Percentiles rank a stretch among this genome's conserved stretches.
phyloP scores from a whole-genome alignment of 2,113 vertebrate genomes.

The Zapornia atra region DNA sequence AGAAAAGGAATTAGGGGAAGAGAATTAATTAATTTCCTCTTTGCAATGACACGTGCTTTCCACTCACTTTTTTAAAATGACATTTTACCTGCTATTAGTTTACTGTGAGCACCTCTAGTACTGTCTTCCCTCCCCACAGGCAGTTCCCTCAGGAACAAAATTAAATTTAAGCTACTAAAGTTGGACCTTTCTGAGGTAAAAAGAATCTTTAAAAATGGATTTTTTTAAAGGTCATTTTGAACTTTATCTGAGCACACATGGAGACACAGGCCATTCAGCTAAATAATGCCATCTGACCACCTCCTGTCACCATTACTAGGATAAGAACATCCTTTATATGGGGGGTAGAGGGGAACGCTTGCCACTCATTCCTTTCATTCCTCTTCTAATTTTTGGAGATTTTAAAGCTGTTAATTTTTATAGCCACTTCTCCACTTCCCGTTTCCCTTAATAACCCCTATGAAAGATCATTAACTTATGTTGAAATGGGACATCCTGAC shows the following conservation, averaged over 20 bases:
- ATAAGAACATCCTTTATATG: conserved; percentile 58
- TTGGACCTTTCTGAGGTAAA: conserved; percentile 65
- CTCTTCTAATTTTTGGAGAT: background rate
- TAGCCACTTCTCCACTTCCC: background rate
- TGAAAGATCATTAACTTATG: background rate
- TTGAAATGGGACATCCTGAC: background rate
- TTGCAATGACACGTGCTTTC: conserved; percentile 23
- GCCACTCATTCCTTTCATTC: background rate
- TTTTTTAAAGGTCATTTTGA: conserved; percentile 77
- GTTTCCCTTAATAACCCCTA: background rate
- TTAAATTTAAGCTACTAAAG: conserved; percentile 71
- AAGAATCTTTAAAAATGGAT: conserved; percentile 76
- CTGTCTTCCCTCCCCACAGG: background rate
- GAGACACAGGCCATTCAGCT: conserved; percentile 43
- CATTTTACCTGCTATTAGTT: conserved; percentile 63
- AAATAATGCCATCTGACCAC: conserved; percentile 68
- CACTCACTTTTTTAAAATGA: conserved; percentile 48
- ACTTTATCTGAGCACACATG: conserved; percentile 60
- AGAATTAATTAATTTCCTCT: conserved; percentile 46
- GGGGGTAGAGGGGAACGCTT: background rate
- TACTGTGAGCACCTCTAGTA: background rate
- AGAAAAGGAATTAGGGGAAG: background rate
- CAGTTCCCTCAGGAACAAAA: conserved; percentile 62
- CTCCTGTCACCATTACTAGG: conserved; percentile 59
- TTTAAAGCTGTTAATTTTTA: background rate